Evolutionary conservation across 2,888 invertebrate genomes (phyloP), one percentile per base, ranked within the genome.

Genomic region (Drosophila quasianomalipes): DNA sequence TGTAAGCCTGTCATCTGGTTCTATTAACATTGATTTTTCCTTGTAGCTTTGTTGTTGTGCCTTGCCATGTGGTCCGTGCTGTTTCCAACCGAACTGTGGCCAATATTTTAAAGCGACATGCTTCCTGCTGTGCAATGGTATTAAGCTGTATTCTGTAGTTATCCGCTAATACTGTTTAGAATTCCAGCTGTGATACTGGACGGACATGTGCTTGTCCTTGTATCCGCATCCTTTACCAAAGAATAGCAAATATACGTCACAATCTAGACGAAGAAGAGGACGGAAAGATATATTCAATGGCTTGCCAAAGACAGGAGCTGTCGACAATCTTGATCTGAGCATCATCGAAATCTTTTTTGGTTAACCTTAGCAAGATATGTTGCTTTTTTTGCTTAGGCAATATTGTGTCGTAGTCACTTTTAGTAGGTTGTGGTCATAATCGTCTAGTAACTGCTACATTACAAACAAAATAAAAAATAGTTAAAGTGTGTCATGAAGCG

Each of bases 111-210:
- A 26, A 33, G 49, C 47, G 26, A 22, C 10, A 22, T 54, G 5
- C 5, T 58, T 44, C 31, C 31, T 31, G 58, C 44, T 44, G 58
- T 12, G 44, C 16, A 57, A 31, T 16, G 22, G 44, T 31, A 58
- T 22, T 31, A 44, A 58, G 44, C 31, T 22, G 19, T 44, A 19
- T 44, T 44, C 6, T 22, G 22, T 12, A 44, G 22, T 22, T 41
- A 16, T 5, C 3, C 9, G 2, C 6, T 4, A 14, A n/a, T 28
- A 28, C 39, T 57, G 28, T 14, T 26, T 19, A 3, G 10, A 37
- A 37, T 39, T 16, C 14, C 12, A 14, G 39, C 39, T 16, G 19
- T 9, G 30, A 4, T 2, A 30, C 19, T n/a, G 16, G 39, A 41
- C 28, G 14, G 2, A 28, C 12, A 41, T 22, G 47, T 49, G 26